phyloP scores from a whole-genome alignment of 1,140 invertebrate species.

The Drosophila funebris region DNA sequence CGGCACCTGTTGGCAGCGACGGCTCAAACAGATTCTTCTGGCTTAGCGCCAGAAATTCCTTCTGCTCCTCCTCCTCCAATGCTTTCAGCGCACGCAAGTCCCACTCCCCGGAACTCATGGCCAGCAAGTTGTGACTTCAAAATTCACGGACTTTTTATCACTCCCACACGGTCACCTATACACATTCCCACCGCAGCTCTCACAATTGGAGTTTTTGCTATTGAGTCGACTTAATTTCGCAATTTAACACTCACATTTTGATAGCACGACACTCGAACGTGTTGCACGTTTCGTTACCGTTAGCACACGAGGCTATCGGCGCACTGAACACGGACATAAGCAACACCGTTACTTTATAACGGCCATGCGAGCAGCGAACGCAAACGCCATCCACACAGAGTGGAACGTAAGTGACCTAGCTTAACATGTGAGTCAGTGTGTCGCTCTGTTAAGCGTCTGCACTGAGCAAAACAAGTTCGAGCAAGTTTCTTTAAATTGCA shows the following conservation, averaged over 20 bases:
- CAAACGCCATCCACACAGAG: constrained; percentile 34
- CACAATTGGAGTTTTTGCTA: neutral
- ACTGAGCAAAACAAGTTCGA: neutral
- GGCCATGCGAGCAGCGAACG: constrained; percentile 42
- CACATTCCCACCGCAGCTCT: neutral
- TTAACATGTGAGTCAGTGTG: constrained; percentile 66
- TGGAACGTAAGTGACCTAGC: constrained; percentile 76
- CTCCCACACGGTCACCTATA: constrained; percentile 32
- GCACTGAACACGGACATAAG: constrained; percentile 49
- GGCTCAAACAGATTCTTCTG: constrained; percentile 68
- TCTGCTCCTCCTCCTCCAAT: constrained; percentile 80
- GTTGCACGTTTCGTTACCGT: constrained; percentile 37
- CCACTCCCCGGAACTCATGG: constrained; percentile 82
- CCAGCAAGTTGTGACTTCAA: constrained; percentile 9
- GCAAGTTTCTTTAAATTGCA: neutral
- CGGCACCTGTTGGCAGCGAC: constrained; percentile 53
- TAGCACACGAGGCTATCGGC: constrained; percentile 57
- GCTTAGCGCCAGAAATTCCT: constrained; percentile 75
- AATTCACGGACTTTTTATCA: neutral
- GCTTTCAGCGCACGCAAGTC: constrained; percentile 80
- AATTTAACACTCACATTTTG: constrained; percentile 28
- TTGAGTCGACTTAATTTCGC: constrained; percentile 20
- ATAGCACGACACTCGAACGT: neutral
- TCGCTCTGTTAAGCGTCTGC: constrained; percentile 53
- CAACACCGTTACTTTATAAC: constrained; percentile 67